Evolutionary conservation across 2,888 invertebrate genomes (phyloP).

Genomic region (Limulus polyphemus): DNA sequence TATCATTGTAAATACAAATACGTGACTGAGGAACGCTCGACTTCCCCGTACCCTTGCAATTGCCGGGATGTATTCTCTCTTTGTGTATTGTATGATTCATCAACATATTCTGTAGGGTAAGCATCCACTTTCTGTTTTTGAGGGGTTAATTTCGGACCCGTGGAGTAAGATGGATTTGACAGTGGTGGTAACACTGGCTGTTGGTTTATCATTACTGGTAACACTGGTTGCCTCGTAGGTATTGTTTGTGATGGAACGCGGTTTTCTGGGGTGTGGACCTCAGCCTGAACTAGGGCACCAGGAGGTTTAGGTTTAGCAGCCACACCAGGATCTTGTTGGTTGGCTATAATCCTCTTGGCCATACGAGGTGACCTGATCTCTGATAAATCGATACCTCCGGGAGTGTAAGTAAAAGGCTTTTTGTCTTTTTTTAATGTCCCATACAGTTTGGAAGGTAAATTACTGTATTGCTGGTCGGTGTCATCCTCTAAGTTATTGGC

Average conservation of each 20-base stretch:
- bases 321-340: constrained; percentile 17
- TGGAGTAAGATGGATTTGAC: neutral
- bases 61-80: constrained; percentile 16
- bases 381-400: constrained; percentile 78
- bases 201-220: neutral
- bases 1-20: too few relatives aligned
- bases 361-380: constrained; percentile 81
- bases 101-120: constrained; percentile 31
- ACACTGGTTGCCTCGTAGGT: neutral
- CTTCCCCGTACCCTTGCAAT: constrained; percentile 9
- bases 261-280: constrained; percentile 1
- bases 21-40: too few relatives aligned
- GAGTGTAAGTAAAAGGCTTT: constrained; percentile 92
- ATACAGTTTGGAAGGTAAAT: constrained; percentile 65
- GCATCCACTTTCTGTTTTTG: constrained; percentile 33
- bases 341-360: constrained; percentile 52
- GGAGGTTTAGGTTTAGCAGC: constrained; percentile 30
- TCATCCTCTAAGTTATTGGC: constrained; percentile 13
- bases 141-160: constrained; percentile 1
- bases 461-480: constrained; percentile 13
- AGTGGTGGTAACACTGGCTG: neutral
- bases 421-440: constrained; percentile 72
- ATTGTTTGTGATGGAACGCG: neutral
- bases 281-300: neutral
- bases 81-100: constrained; percentile 27